Conservation (phyloP, 2,113 vertebrate genomes). For the Apus apus region DNA sequence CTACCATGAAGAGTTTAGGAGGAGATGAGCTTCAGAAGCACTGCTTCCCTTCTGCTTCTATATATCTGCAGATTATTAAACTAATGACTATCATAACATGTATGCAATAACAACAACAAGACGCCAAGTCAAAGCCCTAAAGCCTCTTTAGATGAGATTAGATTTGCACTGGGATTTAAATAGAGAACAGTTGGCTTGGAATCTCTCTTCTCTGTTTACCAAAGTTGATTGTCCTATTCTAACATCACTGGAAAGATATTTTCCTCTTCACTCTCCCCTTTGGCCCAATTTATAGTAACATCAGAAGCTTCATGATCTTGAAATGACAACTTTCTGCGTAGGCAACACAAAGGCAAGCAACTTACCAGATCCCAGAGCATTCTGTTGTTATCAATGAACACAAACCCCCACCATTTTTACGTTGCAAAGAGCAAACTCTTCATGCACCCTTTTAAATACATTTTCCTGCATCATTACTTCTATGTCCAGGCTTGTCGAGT, state of each 20-base stretch:
- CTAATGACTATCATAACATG: slow-evolving; percentile 2
- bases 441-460: not conserved
- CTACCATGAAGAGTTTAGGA: not conserved
- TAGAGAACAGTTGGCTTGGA: not conserved
- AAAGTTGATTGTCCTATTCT: not conserved
- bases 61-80: not conserved
- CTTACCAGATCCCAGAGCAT: not conserved
- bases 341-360: not conserved
- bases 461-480: not conserved
- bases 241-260: not conserved
- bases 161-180: slow-evolving; percentile 21
- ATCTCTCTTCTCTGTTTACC: not conserved
- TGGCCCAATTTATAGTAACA: not conserved
- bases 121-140: not conserved
- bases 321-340: not conserved
- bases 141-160: slow-evolving; percentile 3
- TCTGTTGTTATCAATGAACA: not conserved
- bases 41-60: not conserved
- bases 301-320: not conserved
- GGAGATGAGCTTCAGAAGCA: not conserved
- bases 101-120: slow-evolving; percentile 17
- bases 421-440: not conserved
- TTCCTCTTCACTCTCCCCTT: not conserved
- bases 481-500: not conserved
- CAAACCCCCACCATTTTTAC: fast-evolving